These are phyloP conservation scores for Silurus asotus DNA, from an alignment of 2,113 vertebrate species.

Conservation along the genomic window DNA sequence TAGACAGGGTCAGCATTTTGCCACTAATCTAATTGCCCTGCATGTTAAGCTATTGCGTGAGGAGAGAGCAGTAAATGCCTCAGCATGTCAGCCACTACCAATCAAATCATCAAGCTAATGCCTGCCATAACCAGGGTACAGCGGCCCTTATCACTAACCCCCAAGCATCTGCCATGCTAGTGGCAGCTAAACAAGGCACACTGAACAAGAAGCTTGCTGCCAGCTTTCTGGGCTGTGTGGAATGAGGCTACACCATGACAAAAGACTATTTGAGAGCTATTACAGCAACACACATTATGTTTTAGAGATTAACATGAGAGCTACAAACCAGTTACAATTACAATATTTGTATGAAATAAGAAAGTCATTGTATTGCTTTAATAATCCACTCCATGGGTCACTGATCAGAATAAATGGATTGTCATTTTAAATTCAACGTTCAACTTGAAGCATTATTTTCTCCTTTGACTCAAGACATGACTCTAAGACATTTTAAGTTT, in stretches of 20 bases:
- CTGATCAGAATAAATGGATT: slow-evolving; percentile 31
- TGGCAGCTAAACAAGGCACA: slow-evolving; percentile 33
- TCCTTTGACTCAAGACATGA: too few species aligned
- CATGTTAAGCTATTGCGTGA: slow-evolving; percentile 46
- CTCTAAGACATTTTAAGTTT: neutral
- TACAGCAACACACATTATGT: slow-evolving; percentile 38
- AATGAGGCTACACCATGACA: slow-evolving; percentile 36
- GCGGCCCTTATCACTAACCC: slow-evolving; percentile 31
- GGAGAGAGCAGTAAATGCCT: slow-evolving; percentile 31
- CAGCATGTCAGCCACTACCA: slow-evolving; percentile 45
- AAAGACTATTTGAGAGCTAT: slow-evolving; percentile 43
- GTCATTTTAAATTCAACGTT: slow-evolving; percentile 28
- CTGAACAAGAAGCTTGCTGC: slow-evolving; percentile 33
- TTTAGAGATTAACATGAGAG: slow-evolving; percentile 41
- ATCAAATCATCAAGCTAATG: slow-evolving; percentile 52
- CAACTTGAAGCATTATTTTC: neutral
- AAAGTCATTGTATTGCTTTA: slow-evolving; percentile 27
- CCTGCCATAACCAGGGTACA: slow-evolving; percentile 42
- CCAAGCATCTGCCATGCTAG: slow-evolving; percentile 23
- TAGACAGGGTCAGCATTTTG: slow-evolving; percentile 47
- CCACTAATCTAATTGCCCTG: slow-evolving; percentile 52
- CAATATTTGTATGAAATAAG: slow-evolving; percentile 26
- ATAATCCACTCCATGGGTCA: slow-evolving; percentile 36
- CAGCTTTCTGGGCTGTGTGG: slow-evolving; percentile 4
- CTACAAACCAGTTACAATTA: slow-evolving; percentile 38